Evolutionary conservation across 1,140 invertebrate species (phyloP), one percentile per base, ranked within the genome.

Genomic region (Medauroidea extradentata): DNA sequence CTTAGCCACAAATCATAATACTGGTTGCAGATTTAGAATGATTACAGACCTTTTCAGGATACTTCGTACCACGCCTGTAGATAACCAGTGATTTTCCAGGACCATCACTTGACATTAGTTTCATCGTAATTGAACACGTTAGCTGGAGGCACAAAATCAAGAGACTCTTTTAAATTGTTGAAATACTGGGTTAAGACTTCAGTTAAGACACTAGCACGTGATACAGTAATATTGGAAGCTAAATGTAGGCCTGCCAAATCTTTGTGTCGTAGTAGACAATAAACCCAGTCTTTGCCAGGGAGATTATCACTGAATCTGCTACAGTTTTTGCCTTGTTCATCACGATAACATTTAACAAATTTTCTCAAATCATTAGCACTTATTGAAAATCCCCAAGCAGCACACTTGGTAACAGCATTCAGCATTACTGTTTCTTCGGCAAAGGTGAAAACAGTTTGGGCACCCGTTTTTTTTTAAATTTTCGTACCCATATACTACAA

Each of bases 61-160:
- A 69, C 62, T 74, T 72, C 11, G 48, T 57, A 21, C 67, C 71
- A 49, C 67, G 62, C 62, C 55, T 63, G 11, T 65, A 44, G 41
- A 73, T 52, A 49, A 67, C 53, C 54, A 65, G 71, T 19, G 34
- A 50, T 38, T 62, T 61, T 5, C 69, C 67, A 9, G 70, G 68
- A 41, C 69, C 66, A 56, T 69, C 68, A 1, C 2, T n/a, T 34
- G 5, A 74, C 52, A 59, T 73, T 72, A 59, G 72, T 71, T 49
- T 73, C 69, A 55, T 73, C 69, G 54, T 72, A 75, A 58, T 75
- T 74, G 4, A 72, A 54, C n/a, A 77, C 69, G 54, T 71, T 67
- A n/a, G 57, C 34, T 18, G 67, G 62, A 23, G 70, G 69, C 14
- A 74, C 64, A 29, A 62, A 63, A 60, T 70, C 27, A 11, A 75